Base-by-base conservation (phyloP, 2,797 vertebrate species). In the Anabas testudineus region DNA sequence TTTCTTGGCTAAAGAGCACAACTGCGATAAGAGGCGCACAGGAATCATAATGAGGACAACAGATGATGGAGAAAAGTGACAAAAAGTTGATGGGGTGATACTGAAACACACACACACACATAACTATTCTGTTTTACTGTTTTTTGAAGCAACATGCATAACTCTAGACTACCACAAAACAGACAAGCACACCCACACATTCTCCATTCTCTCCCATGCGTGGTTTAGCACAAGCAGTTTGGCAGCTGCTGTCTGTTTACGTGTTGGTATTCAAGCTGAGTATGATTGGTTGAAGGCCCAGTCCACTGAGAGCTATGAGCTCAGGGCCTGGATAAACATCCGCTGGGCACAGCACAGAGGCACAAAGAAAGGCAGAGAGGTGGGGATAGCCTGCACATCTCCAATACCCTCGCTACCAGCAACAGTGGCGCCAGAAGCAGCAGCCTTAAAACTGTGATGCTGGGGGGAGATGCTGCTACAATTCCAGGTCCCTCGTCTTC, bases 241-340 rank as follows among this genome's bases (percentile, higher is more conserved):
- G 80, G 82, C 84, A 83, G 70, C 65, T 81, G 80, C 79, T 68
- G 56, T 69, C 39, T 83, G 81, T 84, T 87, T 83, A 78, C 18
- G 26, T 71, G 76, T 78, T 83, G 74, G 80, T 84, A 84, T 87
- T 88, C 56, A 37, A 78, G 73, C 74, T 47, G 78, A 68, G 64
- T 55, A 53, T 57, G 81, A 86, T 77, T 85, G 88, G 84, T 86
- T 75, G 77, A 87, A 30, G 82, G 80, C 75, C 81, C 63, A 53
- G 82, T 83, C 83, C 73, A 76, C 48, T 0, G 83, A 86, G 87
- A 83, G 77, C 72, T 54, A 60, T 5, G 0, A 79, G 85, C 78
- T 68, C 72, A 76, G 70, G 85, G 86, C 80, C 64, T 82, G 78
- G 85, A 83, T 84, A 86, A 91, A 92, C 78, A 90, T 80, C 87